Percentiles rank a stretch among this genome's conserved stretches.
These are phyloP conservation scores for Polyodon spathula DNA, from an alignment of 2,113 vertebrate genomes.

Conservation along the genomic window DNA sequence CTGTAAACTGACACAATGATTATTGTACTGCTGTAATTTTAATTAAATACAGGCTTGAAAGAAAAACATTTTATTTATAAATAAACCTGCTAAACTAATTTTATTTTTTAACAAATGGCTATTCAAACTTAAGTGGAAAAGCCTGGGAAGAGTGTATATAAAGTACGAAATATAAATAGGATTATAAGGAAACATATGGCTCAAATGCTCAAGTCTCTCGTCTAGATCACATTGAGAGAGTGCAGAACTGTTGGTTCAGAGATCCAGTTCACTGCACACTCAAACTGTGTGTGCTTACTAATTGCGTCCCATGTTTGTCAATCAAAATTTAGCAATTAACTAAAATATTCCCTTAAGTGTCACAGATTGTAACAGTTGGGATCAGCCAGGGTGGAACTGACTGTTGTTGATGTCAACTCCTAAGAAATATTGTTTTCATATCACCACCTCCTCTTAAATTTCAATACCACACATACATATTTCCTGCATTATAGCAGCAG, in stretches of 20 bases:
- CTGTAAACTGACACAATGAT: too few relatives aligned
- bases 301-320: slow-evolving; percentile 89
- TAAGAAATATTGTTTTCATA: neutral
- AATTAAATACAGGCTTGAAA: too few relatives aligned
- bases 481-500: neutral
- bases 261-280: slow-evolving; percentile 85
- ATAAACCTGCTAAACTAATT: too few relatives aligned
- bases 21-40: too few relatives aligned
- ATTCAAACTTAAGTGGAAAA: too few relatives aligned
- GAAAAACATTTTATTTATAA: too few relatives aligned
- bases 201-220: slow-evolving; percentile 66
- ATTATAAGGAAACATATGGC: slow-evolving; percentile 81
- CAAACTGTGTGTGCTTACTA: slow-evolving; percentile 76
- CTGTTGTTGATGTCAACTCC: slow-evolving; percentile 4
- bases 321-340: slow-evolving; percentile 85
- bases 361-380: slow-evolving; percentile 40
- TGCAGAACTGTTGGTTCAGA: slow-evolving; percentile 76
- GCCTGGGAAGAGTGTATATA: too few relatives aligned
- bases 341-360: slow-evolving; percentile 76
- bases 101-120: too few relatives aligned
- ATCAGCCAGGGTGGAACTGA: slow-evolving; percentile 1
- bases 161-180: too few relatives aligned
- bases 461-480: neutral
- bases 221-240: slow-evolving; percentile 79
- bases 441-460: neutral